phyloP scores from a whole-genome alignment of 2,113 vertebrate species.

The Salvelinus namaycush region DNA sequence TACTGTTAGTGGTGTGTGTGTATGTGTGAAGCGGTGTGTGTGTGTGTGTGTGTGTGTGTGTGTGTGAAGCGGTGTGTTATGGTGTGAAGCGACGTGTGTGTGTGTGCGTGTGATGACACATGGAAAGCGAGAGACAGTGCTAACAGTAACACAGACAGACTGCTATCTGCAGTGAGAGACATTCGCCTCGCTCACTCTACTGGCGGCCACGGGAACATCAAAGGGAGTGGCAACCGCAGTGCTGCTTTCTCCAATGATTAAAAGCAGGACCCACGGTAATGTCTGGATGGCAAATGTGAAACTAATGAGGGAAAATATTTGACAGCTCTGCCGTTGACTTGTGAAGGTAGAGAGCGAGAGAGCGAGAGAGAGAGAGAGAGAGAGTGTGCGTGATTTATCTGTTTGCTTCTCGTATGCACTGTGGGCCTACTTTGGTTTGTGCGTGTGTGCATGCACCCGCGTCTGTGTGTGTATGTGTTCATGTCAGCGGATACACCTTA shows the following conservation, averaged over 20 bases:
- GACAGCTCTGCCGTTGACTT: conserved; percentile 49
- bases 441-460: background rate
- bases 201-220: conserved; percentile 40
- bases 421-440: background rate
- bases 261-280: conserved; percentile 62
- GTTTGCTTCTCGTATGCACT: conserved; percentile 13
- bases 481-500: background rate
- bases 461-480: conserved; percentile 1
- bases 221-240: conserved; percentile 43
- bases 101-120: background rate
- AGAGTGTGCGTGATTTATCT: conserved; percentile 11
- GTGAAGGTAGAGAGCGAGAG: conserved; percentile 31
- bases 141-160: background rate
- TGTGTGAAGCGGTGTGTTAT: background rate
- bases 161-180: background rate
- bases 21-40: too few relatives aligned
- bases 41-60: background rate
- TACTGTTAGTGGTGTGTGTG: background rate
- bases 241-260: conserved; percentile 56
- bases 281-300: conserved; percentile 70
- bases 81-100: background rate
- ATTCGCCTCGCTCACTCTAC: background rate
- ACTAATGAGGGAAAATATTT: conserved; percentile 69
- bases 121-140: background rate
- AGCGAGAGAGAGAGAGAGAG: background rate